These are phyloP conservation scores for Drosophila picticornis DNA, from an alignment of 2,888 invertebrate species.

Conservation along the genomic window DNA sequence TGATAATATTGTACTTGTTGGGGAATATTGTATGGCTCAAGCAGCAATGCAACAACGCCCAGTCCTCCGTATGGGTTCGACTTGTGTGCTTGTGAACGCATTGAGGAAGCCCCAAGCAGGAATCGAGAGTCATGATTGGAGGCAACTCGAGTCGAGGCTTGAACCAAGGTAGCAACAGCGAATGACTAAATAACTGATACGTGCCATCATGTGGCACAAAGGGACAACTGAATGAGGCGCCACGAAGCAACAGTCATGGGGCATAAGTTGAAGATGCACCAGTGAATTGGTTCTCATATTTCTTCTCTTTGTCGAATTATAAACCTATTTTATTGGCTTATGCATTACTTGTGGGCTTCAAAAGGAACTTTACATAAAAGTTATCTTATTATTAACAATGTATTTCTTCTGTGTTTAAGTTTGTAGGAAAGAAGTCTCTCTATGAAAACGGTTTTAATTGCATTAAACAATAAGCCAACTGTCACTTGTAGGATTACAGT, in stretches of 20 bases:
- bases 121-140: conserved; percentile 25
- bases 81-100: conserved; percentile 70
- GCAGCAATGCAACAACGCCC: conserved; percentile 31
- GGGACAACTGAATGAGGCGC: conserved; percentile 21
- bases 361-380: background rate
- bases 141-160: conserved; percentile 19
- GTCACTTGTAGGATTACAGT: background rate
- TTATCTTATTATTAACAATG: background rate
- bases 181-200: conserved; percentile 56
- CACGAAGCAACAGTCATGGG: background rate
- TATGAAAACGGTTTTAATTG: conserved; percentile 3
- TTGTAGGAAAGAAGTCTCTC: background rate
- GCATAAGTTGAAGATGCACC: conserved; percentile 13
- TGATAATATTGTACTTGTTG: conserved; percentile 10
- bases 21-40: conserved; percentile 63
- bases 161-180: conserved; percentile 25
- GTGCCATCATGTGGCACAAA: conserved; percentile 36
- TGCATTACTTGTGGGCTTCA: background rate
- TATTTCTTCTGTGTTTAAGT: background rate
- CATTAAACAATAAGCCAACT: conserved; percentile 12
- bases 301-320: conserved; percentile 2
- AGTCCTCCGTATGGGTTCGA: conserved; percentile 30
- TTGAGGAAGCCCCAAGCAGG: conserved; percentile 64
- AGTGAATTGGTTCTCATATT: conserved; percentile 28
- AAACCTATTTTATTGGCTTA: background rate